Evolutionary conservation across 2,113 vertebrate genomes (phyloP).

Genomic region (Pterophyllum scalare): DNA sequence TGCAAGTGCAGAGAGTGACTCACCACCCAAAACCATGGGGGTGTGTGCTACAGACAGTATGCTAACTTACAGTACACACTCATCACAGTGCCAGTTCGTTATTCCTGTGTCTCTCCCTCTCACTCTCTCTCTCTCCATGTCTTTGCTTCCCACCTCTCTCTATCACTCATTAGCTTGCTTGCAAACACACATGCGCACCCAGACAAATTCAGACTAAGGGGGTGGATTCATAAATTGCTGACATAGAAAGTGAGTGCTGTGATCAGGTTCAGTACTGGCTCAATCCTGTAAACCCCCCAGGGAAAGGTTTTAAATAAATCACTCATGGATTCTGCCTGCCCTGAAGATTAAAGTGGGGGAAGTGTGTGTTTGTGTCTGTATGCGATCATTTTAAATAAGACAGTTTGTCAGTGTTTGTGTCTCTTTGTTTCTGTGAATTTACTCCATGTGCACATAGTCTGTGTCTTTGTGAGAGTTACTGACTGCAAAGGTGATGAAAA

Average conservation of each 20-base stretch:
- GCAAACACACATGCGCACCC: constrained; percentile 48
- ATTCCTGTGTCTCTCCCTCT: constrained; percentile 11
- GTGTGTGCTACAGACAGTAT: constrained; percentile 30
- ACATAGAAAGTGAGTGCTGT: constrained; percentile 48
- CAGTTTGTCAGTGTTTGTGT: background rate
- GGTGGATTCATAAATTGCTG: constrained; percentile 56
- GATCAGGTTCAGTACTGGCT: constrained; percentile 51
- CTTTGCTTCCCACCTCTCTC: constrained; percentile 15
- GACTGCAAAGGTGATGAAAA: constrained; percentile 45
- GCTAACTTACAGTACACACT: constrained; percentile 51
- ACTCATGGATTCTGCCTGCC: constrained; percentile 45
- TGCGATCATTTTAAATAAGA: constrained; percentile 31
- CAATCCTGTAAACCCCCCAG: constrained; percentile 29
- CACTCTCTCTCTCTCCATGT: background rate
- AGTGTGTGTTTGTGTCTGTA: constrained; percentile 16
- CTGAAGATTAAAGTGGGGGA: constrained; percentile 46
- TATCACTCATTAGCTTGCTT: constrained; percentile 43
- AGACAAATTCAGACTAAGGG: constrained; percentile 32
- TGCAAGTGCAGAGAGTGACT: constrained; percentile 70
- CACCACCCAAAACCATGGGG: constrained; percentile 62
- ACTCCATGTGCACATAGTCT: background rate
- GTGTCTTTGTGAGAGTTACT: constrained; percentile 29
- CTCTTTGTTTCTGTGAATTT: constrained; percentile 21
- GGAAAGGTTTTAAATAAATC: constrained; percentile 64
- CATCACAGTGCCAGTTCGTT: constrained; percentile 32